phyloP scores from a whole-genome alignment of 1,140 invertebrate genomes.

The Archegozetes longisetosus region DNA sequence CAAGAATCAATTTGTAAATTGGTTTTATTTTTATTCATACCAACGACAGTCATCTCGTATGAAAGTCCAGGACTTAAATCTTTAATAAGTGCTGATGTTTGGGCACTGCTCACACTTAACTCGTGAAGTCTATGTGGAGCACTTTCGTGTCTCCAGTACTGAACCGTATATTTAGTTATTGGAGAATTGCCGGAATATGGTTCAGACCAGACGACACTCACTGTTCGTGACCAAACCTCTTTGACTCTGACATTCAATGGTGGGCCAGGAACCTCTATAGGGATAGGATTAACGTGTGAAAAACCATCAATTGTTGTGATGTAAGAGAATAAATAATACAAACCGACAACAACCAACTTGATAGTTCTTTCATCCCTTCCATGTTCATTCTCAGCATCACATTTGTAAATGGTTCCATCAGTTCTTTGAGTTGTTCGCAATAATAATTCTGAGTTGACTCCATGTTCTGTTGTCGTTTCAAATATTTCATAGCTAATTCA shows the following conservation, averaged over 20 bases:
- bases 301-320: background rate
- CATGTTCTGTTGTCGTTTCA: constrained; percentile 20
- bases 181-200: constrained; percentile 91
- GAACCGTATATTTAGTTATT: constrained; percentile 74
- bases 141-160: constrained; percentile 55
- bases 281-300: too few relatives aligned
- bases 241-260: constrained; percentile 76
- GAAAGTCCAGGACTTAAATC: constrained; percentile 66
- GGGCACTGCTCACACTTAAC: constrained; percentile 18
- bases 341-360: constrained; percentile 46
- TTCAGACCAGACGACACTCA: constrained; percentile 76
- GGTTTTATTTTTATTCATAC: background rate
- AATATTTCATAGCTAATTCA: constrained; percentile 22
- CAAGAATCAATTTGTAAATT: background rate
- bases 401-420: constrained; percentile 75
- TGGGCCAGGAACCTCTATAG: constrained; percentile 83
- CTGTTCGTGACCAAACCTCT: constrained; percentile 72
- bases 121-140: constrained; percentile 20
- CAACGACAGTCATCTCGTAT: constrained; percentile 48
- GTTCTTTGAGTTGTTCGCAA: constrained; percentile 66
- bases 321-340: background rate
- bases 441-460: constrained; percentile 40
- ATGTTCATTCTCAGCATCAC: constrained; percentile 67
- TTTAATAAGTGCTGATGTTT: constrained; percentile 22
- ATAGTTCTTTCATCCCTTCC: constrained; percentile 79